A percentile compares a stretch with the other conserved stretches of the same genome.
Evolutionary conservation across 2,113 vertebrate genomes (phyloP).

Genomic region (Pteronura brasiliensis): DNA sequence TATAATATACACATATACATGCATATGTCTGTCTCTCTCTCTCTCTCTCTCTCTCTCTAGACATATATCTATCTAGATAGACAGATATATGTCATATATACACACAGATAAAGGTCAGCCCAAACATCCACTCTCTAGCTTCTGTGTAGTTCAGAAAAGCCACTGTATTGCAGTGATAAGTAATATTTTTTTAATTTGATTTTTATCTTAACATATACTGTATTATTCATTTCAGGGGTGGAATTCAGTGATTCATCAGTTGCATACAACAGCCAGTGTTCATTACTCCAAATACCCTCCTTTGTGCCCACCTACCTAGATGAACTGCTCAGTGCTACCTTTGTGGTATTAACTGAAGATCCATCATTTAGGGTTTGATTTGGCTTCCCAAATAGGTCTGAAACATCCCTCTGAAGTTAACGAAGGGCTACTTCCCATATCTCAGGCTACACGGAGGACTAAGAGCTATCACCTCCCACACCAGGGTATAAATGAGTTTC

Average conservation of each 20-base stretch:
- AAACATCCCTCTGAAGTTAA: background rate
- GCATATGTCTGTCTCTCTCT: background rate
- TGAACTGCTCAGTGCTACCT: background rate
- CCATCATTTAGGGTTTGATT: background rate
- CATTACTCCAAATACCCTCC: background rate
- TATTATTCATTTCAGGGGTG: background rate
- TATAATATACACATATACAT: background rate
- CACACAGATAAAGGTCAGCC: background rate
- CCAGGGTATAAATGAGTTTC: background rate
- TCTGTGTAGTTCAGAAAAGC: background rate
- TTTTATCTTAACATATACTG: background rate
- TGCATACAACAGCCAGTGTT: background rate
- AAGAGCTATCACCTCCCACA: background rate
- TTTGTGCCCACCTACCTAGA: background rate
- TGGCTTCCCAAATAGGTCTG: background rate
- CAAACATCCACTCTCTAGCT: no score
- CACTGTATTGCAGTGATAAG: rapidly evolving
- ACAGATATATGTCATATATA: background rate
- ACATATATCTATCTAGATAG: background rate
- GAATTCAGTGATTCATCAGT: background rate
- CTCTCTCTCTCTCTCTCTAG: background rate
- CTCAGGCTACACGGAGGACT: background rate
- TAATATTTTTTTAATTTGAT: background rate
- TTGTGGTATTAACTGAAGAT: background rate
- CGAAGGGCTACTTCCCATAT: background rate